Evolutionary conservation across 2,888 invertebrate species (phyloP), one percentile per base, ranked within the genome.

Genomic region (Phyllotreta striolata): DNA sequence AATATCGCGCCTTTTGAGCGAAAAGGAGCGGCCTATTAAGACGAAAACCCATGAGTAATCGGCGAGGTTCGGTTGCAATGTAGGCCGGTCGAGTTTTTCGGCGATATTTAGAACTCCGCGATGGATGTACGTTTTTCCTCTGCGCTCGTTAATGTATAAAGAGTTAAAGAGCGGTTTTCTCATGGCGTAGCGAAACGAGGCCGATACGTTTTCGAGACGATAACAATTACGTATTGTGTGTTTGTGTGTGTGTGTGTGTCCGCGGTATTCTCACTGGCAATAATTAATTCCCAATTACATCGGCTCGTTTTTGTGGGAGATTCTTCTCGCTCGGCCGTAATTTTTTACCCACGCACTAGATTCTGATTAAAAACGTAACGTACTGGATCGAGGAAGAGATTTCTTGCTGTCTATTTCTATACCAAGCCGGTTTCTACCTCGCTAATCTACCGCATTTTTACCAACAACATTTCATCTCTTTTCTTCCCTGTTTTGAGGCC

Each of bases 281-380:
- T 13, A 35, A 66, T 46, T 52, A 57, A 52, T 52, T 52, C 52
- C 24, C 47, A 64, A 62, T 68, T 68, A 63, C 63, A 56, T 54
- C 63, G 66, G 24, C 24, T 24, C 58, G 46, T 49, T 55, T 63
- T 41, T 55, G 55, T 59, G 66, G 24, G 24, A 52, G 65, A 63
- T 62, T 61, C 44, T 60, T 63, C 55, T 39, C 24, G 24, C 24
- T 24, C 24, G 24, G 24, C 52, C 35, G 39, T n/a, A 43, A 59
- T 57, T 56, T 24, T 58, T 54, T 68, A 68, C 68, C 56, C 68
- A 68, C 68, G 68, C 38, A 62, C 66, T 64, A 64, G 62, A 59
- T 68, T 55, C 24, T n/a, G n/a, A 54, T 58, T 24, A 54, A n/a
- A 52, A 13, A 3, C 13, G 7, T 13, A 10, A n/a, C 24, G 4